Percentiles rank a stretch among this genome's conserved stretches.
These are phyloP conservation scores for Brachypterus glaber DNA, from an alignment of 2,888 invertebrate genomes.

Conservation along the genomic window DNA sequence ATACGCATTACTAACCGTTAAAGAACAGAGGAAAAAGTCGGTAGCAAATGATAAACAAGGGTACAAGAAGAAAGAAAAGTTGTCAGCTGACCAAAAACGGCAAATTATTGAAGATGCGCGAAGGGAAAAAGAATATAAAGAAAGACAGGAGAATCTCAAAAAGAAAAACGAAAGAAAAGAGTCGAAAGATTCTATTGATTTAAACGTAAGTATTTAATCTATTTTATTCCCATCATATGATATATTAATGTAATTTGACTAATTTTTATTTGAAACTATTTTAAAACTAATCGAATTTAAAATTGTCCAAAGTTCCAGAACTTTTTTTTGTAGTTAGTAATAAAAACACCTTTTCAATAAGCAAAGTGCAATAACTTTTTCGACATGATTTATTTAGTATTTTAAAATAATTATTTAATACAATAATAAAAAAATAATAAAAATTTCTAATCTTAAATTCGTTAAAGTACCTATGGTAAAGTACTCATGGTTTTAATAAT, in stretches of 20 bases:
- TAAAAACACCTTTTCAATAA: too few species aligned
- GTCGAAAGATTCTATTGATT: constrained; percentile 44
- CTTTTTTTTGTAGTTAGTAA: neutral
- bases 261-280: constrained; percentile 14
- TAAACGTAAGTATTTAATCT: constrained; percentile 46
- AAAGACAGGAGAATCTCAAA: constrained; percentile 6
- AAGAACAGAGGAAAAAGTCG: too few species aligned
- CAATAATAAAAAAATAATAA: neutral
- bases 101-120: constrained; percentile 19
- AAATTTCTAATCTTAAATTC: too few species aligned
- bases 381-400: constrained; percentile 4
- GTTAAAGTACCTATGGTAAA: too few species aligned
- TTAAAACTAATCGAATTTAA: constrained; percentile 5
- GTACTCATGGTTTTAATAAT: too few species aligned
- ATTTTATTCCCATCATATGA: too few species aligned
- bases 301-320: constrained; percentile 3
- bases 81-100: too few species aligned
- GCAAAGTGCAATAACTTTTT: too few species aligned
- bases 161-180: constrained; percentile 19
- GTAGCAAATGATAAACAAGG: too few species aligned
- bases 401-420: constrained; percentile 4
- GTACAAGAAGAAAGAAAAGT: too few species aligned
- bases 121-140: constrained; percentile 13
- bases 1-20: too few species aligned
- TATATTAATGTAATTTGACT: too few species aligned